Conservation (phyloP, 2,797 vertebrate genomes). For the Chaunax sp. region DNA sequence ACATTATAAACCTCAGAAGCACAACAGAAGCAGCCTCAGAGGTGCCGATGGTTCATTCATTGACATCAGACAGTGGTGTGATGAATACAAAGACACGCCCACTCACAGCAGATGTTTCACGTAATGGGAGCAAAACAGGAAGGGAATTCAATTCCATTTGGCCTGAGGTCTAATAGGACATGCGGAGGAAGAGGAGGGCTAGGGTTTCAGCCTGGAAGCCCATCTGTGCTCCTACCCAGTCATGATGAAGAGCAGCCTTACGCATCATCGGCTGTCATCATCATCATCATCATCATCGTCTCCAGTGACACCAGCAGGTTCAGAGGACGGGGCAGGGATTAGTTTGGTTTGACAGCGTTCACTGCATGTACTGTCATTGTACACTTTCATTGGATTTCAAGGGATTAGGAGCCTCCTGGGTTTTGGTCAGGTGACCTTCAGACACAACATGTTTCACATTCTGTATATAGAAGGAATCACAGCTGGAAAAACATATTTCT, state of each 20-base stretch:
- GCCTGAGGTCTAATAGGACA: slow-evolving; percentile 79
- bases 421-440: slow-evolving; percentile 59
- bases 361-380: slow-evolving; percentile 37
- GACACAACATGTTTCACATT: background rate
- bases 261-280: slow-evolving; percentile 55
- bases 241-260: slow-evolving; percentile 50
- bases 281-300: slow-evolving; percentile 67
- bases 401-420: slow-evolving; percentile 54
- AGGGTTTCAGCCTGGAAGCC: slow-evolving; percentile 77
- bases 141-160: slow-evolving; percentile 77
- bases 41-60: slow-evolving; percentile 64
- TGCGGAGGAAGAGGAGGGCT: slow-evolving; percentile 66
- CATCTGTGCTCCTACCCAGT: slow-evolving; percentile 71
- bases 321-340: slow-evolving; percentile 34
- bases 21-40: slow-evolving; percentile 43
- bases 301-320: slow-evolving; percentile 36
- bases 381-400: slow-evolving; percentile 51
- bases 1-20: slow-evolving; percentile 15
- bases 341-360: slow-evolving; percentile 59
- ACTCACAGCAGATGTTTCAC: slow-evolving; percentile 77
- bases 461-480: too few species aligned
- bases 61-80: slow-evolving; percentile 64
- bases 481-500: too few species aligned
- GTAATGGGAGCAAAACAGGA: slow-evolving; percentile 78
- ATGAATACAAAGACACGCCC: slow-evolving; percentile 50